Conservation (phyloP, 2,113 vertebrate species). For the Caloenas nicobarica region DNA sequence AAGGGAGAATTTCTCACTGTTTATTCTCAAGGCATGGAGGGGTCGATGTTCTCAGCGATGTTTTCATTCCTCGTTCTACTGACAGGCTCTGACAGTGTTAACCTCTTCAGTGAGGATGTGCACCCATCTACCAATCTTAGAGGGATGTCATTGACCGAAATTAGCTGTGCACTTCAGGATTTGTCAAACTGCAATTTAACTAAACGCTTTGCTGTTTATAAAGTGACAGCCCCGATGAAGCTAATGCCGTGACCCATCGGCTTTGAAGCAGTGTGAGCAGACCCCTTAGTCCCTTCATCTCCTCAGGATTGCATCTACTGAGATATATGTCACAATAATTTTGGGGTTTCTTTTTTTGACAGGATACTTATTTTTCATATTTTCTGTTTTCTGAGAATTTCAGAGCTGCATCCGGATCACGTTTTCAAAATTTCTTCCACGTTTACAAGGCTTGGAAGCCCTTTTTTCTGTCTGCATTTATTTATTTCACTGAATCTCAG, state of each 20-base stretch:
- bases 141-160: neutral
- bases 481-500: neutral
- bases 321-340: neutral
- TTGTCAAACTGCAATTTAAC: neutral
- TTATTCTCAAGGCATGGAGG: neutral
- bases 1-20: neutral
- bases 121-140: neutral
- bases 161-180: neutral
- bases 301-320: neutral
- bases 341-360: neutral
- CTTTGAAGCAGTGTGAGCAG: neutral
- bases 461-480: neutral
- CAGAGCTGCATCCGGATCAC: fast-evolving
- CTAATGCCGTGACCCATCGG: neutral
- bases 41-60: neutral
- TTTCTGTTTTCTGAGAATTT: neutral
- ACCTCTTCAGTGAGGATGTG: neutral
- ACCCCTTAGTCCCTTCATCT: neutral
- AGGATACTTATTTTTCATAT: neutral
- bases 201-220: neutral
- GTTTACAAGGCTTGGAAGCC: neutral
- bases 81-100: neutral
- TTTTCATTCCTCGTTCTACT: neutral
- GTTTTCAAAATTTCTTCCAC: neutral
- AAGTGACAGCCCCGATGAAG: neutral